Evolutionary conservation across 23 tunicate species (phyloP).

Genomic region (Halocynthia aurantium): DNA sequence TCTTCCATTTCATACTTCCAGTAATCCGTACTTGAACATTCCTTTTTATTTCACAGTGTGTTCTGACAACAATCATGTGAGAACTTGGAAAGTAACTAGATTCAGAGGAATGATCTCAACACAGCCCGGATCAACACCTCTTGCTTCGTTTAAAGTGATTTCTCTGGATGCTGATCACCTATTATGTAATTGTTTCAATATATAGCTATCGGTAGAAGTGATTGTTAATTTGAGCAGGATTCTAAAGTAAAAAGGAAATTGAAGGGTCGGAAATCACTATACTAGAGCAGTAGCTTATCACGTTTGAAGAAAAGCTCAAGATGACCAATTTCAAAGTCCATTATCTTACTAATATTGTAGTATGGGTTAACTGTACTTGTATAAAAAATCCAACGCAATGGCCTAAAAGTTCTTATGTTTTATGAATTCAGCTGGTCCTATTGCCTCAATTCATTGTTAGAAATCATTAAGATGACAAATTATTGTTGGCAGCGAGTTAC

Average conservation of each 20-base stretch:
- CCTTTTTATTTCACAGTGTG: constrained; percentile 41
- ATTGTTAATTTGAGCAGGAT: too few relatives aligned
- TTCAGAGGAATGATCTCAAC: constrained; percentile 98
- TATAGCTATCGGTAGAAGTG: background rate
- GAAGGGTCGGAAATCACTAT: background rate
- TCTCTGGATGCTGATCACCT: constrained; percentile 54
- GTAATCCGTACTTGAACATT: background rate
- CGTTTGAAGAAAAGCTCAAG: background rate
- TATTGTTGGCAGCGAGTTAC: constrained; percentile 19
- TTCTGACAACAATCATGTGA: constrained; percentile 90
- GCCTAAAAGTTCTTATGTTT: background rate
- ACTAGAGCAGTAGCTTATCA: background rate
- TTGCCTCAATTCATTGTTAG: too few relatives aligned
- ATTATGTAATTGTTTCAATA: constrained; percentile 16
- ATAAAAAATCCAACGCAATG: background rate
- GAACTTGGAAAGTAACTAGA: constrained; percentile 96
- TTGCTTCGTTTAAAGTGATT: constrained; percentile 73
- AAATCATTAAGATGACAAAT: too few relatives aligned
- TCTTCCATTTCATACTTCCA: background rate
- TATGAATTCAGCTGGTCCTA: too few relatives aligned
- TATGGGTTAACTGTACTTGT: background rate
- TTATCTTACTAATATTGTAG: background rate
- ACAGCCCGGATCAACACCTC: constrained; percentile 94
- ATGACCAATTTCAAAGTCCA: too few relatives aligned
- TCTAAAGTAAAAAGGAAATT: background rate